phyloP scores from a whole-genome alignment of 1,140 invertebrate genomes.

The Caenorhabditis brenneri region DNA sequence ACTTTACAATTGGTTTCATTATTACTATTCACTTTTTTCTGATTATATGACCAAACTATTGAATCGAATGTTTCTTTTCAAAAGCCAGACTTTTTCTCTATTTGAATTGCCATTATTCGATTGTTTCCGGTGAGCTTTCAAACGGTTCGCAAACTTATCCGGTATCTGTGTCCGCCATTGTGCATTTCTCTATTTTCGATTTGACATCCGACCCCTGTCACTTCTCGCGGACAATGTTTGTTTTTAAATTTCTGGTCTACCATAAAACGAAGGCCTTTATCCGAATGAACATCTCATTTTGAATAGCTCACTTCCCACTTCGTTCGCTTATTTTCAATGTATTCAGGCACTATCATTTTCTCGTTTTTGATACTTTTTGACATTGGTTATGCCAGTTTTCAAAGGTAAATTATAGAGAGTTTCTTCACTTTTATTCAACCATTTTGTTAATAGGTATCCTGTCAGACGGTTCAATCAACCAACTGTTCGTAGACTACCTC shows the following conservation, averaged over 20 bases:
- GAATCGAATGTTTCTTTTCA: too few species aligned
- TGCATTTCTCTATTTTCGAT: conserved; percentile 33
- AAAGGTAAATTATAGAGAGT: neutral
- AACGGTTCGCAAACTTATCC: conserved; percentile 27
- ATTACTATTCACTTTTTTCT: too few species aligned
- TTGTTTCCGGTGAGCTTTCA: neutral
- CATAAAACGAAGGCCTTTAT: conserved; percentile 29
- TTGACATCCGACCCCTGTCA: conserved; percentile 38
- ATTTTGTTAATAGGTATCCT: neutral
- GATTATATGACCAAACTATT: neutral
- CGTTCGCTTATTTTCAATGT: neutral
- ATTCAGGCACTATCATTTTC: neutral
- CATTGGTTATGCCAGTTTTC: neutral
- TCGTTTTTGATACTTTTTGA: neutral
- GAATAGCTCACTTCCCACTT: neutral
- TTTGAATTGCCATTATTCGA: neutral
- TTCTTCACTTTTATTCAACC: neutral
- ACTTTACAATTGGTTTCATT: too few species aligned
- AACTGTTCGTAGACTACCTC: conserved; percentile 4
- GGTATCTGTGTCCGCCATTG: conserved; percentile 15
- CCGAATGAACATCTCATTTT: conserved; percentile 2
- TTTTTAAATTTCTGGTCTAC: conserved; percentile 34
- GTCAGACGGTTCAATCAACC: neutral
- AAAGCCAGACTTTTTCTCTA: neutral
- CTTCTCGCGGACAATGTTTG: conserved; percentile 32